Evolutionary conservation across 1,140 invertebrate species (phyloP).

Genomic region (Camponotus vicinus): DNA sequence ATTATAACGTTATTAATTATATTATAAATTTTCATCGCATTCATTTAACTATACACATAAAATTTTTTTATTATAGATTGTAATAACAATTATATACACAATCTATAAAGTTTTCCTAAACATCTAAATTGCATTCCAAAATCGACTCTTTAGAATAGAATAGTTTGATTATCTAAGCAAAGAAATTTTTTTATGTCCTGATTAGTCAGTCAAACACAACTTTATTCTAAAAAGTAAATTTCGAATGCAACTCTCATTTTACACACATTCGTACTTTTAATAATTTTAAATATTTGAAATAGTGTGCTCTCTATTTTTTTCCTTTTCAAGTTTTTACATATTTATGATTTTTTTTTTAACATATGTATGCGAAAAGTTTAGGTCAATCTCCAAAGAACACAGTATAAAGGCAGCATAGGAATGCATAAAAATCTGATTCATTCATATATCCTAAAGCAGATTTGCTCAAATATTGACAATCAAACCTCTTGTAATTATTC

Average conservation of each 20-base stretch:
- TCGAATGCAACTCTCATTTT: not conserved
- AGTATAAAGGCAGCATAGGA: conserved; percentile 80
- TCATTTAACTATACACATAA: conserved; percentile 45
- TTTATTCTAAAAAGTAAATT: too few species aligned
- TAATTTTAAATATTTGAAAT: conserved; percentile 39
- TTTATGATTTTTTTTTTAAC: conserved; percentile 46
- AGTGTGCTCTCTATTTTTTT: not conserved
- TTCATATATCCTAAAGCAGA: conserved; percentile 61
- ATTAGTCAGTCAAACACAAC: too few species aligned
- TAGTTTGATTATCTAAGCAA: too few species aligned
- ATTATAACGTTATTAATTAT: conserved; percentile 9
- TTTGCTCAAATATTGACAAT: conserved; percentile 62
- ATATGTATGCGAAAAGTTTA: conserved; percentile 49
- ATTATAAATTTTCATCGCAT: conserved; percentile 25
- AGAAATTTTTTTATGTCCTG: too few species aligned
- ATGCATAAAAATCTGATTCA: conserved; percentile 75
- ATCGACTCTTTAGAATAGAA: too few species aligned
- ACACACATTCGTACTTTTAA: not conserved
- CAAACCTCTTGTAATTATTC: conserved; percentile 21
- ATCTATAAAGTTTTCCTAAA: conserved; percentile 1
- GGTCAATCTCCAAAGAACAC: conserved; percentile 65
- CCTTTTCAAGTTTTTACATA: conserved; percentile 22
- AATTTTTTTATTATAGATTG: conserved; percentile 52
- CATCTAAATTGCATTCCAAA: not conserved
- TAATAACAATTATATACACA: not conserved